Evolutionary conservation across 1,140 invertebrate genomes (phyloP).

Genomic region (Pachyrhynchus sulphureomaculatus): DNA sequence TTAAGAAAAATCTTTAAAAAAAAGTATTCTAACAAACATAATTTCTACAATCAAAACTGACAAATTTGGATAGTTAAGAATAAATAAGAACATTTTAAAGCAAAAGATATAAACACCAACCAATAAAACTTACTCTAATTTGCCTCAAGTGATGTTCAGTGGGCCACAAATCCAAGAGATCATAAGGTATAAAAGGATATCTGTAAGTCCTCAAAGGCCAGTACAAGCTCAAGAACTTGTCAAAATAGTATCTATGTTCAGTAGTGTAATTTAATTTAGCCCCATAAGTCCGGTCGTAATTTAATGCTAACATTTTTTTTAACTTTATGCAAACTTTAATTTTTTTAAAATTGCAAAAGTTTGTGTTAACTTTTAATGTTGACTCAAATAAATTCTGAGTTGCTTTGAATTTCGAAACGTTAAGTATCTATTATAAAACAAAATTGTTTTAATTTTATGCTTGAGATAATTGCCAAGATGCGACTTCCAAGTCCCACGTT

Average conservation of each 20-base stretch:
- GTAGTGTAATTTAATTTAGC: constrained; percentile 25
- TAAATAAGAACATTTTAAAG: background rate
- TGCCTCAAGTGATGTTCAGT: constrained; percentile 36
- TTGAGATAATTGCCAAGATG: constrained; percentile 1
- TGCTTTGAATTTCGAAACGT: constrained; percentile 8
- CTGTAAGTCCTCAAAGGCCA: constrained; percentile 26
- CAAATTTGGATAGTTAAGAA: too few species aligned
- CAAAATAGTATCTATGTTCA: constrained; percentile 30
- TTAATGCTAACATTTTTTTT: constrained; percentile 28
- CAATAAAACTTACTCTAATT: constrained; percentile 36
- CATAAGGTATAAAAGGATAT: constrained; percentile 23
- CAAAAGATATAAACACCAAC: too few species aligned
- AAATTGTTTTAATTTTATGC: constrained; percentile 15
- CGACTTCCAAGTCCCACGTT: background rate
- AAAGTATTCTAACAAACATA: too few species aligned
- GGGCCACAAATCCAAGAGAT: constrained; percentile 34
- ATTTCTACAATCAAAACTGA: too few species aligned
- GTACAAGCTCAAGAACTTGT: constrained; percentile 27
- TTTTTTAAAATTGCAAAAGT: constrained; percentile 1
- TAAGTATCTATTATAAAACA: constrained; percentile 5
- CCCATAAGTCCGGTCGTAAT: constrained; percentile 31
- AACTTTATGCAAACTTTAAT: background rate
- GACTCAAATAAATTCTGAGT: background rate
- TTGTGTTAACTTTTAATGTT: background rate
- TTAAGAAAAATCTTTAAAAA: too few species aligned